phyloP scores from a whole-genome alignment of 2,113 vertebrate species.

The Gobius niger region DNA sequence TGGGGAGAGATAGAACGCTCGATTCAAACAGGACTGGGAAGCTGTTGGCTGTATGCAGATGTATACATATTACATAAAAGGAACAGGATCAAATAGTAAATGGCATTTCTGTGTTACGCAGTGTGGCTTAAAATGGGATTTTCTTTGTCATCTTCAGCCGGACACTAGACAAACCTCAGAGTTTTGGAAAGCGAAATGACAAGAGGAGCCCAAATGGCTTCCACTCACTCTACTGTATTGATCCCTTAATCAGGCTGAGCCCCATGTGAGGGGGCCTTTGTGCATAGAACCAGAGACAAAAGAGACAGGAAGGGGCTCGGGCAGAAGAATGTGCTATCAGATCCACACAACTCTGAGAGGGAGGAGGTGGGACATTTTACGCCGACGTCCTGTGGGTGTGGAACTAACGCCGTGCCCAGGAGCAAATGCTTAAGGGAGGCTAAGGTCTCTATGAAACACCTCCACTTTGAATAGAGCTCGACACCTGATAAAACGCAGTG shows the following conservation, averaged over 20 bases:
- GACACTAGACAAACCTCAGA: not conserved
- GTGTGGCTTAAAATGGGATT: too few species aligned
- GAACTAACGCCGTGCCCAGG: conserved; percentile 38
- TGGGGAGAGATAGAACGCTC: too few species aligned
- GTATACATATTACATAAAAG: too few species aligned
- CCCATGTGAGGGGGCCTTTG: conserved; percentile 40
- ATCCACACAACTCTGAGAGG: conserved; percentile 40
- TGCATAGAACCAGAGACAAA: conserved; percentile 52
- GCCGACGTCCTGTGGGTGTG: conserved; percentile 45
- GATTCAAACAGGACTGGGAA: too few species aligned
- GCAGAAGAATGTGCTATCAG: conserved; percentile 53
- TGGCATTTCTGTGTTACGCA: too few species aligned
- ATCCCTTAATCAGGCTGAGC: conserved; percentile 36
- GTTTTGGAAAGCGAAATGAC: conserved; percentile 16
- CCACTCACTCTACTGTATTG: conserved; percentile 40
- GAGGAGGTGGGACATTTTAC: conserved; percentile 39
- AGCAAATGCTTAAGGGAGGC: conserved; percentile 54
- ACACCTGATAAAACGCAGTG: conserved; percentile 65
- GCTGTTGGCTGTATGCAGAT: too few species aligned
- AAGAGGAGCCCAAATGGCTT: conserved; percentile 43
- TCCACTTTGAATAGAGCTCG: conserved; percentile 39
- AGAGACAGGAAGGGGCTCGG: conserved; percentile 51
- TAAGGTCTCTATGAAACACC: conserved; percentile 55
- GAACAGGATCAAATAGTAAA: too few species aligned
- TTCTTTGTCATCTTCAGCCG: not conserved